These are phyloP conservation scores for Dascyllus trimaculatus DNA, from an alignment of 2,113 vertebrate genomes.

Conservation along the genomic window DNA sequence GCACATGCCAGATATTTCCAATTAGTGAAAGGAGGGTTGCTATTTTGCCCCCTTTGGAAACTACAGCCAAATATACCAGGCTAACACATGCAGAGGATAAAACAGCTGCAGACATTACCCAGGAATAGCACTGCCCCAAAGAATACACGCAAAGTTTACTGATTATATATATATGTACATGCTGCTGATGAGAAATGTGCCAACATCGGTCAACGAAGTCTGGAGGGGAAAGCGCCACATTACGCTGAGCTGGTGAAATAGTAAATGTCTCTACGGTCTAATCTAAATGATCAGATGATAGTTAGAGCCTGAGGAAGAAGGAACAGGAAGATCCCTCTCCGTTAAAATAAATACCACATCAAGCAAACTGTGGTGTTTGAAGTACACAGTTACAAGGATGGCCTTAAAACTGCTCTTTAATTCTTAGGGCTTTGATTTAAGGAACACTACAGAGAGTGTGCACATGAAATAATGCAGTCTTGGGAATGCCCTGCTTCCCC, in stretches of 20 bases:
- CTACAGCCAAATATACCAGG: conserved; percentile 35
- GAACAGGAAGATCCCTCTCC: conserved; percentile 54
- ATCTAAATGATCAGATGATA: conserved; percentile 74
- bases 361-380: conserved; percentile 68
- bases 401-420: conserved; percentile 43
- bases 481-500: not conserved
- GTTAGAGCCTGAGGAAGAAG: conserved; percentile 51
- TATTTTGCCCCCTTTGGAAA: conserved; percentile 9
- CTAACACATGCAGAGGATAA: conserved; percentile 40
- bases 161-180: conserved; percentile 59
- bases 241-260: conserved; percentile 76
- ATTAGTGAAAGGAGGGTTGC: conserved; percentile 29
- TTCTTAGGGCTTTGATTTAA: conserved; percentile 35
- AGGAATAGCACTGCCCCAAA: conserved; percentile 37
- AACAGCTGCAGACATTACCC: conserved; percentile 30
- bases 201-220: conserved; percentile 63
- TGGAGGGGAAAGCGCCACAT: conserved; percentile 59
- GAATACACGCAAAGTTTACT: conserved; percentile 40
- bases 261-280: conserved; percentile 63
- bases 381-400: conserved; percentile 41
- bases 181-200: conserved; percentile 64
- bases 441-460: conserved; percentile 6
- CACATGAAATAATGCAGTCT: conserved; percentile 25
- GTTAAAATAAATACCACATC: conserved; percentile 63
- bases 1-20: conserved; percentile 40